phyloP scores from a whole-genome alignment of 2,888 invertebrate species.

The Eulithis prunata region DNA sequence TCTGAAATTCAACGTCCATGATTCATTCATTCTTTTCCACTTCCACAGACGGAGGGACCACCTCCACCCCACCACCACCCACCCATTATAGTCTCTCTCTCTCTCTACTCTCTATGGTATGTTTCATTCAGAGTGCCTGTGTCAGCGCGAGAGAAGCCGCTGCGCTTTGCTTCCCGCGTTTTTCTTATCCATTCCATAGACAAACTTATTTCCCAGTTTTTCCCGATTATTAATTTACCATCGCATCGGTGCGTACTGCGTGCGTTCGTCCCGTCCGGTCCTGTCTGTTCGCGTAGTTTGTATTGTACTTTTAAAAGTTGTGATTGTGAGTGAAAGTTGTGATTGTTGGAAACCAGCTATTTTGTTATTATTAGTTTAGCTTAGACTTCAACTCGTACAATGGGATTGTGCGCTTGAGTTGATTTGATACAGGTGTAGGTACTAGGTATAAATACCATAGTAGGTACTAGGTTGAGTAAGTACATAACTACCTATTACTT shows the following conservation, averaged over 20 bases:
- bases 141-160: constrained; percentile 55
- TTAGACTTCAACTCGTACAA: no score
- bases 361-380: neutral
- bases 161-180: constrained; percentile 61
- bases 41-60: no score
- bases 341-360: no score
- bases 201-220: constrained; percentile 41
- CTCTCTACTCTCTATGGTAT: no score
- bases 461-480: neutral
- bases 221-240: constrained; percentile 50
- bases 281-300: constrained; percentile 31
- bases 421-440: neutral
- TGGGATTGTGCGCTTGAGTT: neutral
- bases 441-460: no score
- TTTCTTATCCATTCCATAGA: constrained; percentile 53
- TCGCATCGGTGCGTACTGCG: no score
- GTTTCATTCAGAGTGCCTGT: constrained; percentile 55
- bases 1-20: no score
- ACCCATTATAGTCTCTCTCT: no score
- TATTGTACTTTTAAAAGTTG: constrained; percentile 33
- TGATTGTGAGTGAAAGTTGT: no score
- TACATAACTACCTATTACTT: no score
- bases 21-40: no score
- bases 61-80: no score
- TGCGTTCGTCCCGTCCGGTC: constrained; percentile 33